Conservation (phyloP, 2,888 invertebrate genomes). For the Pardosa pseudoannulata region DNA sequence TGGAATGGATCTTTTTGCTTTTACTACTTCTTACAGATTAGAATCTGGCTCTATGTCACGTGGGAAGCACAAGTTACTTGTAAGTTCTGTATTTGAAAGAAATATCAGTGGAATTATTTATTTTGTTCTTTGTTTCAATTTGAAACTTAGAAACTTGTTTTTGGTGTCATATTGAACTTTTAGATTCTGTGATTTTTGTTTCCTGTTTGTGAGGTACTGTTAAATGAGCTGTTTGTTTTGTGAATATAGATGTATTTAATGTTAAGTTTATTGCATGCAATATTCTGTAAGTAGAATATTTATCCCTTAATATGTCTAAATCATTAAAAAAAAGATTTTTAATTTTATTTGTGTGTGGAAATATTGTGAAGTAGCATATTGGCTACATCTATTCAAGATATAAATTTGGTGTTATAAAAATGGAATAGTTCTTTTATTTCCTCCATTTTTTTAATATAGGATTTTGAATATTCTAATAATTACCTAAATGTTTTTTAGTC, state of each 20-base stretch:
- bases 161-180: not conserved
- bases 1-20: too few species aligned
- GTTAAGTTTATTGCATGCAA: slow-evolving; percentile 15
- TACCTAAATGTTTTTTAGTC: not conserved
- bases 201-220: not conserved
- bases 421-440: too few species aligned
- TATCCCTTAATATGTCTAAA: not conserved
- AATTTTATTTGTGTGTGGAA: too few species aligned
- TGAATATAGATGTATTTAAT: slow-evolving; percentile 24
- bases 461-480: not conserved
- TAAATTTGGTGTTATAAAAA: too few species aligned
- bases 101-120: not conserved
- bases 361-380: too few species aligned
- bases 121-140: not conserved
- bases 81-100: not conserved
- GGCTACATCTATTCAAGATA: too few species aligned
- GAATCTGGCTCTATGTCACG: too few species aligned
- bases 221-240: slow-evolving; percentile 30
- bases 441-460: too few species aligned
- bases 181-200: slow-evolving; percentile 7
- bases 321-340: too few species aligned
- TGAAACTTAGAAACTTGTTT: not conserved
- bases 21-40: too few species aligned
- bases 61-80: too few species aligned
- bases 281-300: not conserved